Evolutionary conservation across 2,797 vertebrate species (phyloP), one percentile per base, ranked within the genome.

Genomic region (Cirrhinus molitorella): DNA sequence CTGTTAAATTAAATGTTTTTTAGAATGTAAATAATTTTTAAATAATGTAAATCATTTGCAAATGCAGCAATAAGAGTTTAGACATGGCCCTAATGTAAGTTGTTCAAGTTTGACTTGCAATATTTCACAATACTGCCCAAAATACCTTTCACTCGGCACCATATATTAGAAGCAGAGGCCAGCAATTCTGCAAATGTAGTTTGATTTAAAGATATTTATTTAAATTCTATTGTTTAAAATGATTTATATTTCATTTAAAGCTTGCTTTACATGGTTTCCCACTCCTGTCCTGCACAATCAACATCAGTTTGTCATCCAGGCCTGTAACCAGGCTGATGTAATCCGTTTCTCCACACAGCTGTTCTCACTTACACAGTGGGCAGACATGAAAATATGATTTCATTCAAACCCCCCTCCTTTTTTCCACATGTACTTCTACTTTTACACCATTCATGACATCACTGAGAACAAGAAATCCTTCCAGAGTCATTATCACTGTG

Each of bases 271-370:
- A 51, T 63, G 1, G 3, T 81, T 72, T 72, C 28, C 16, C 21
- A 63, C 12, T 73, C n/a, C 40, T 49, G 25, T 72, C 55, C 67
- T 47, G 9, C 40, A 23, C 40, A 59, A 45, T 57, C 1, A 12
- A 31, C 19, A 8, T 63, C 40, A 63, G 21, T 71, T 59, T 71
- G 19, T 59, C 37, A 57, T 17, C 17, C 17, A 34, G 59, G 21
- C n/a, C 63, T 34, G n/a, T 40, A 37, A 31, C 59, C 51, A 80
- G n/a, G n/a, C 85, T 87, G 86, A 89, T 86, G 87, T 88, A 73
- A 87, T 90, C 63, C 83, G 17, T 83, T 85, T 81, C 68, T 71
- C 40, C n/a, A 72, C 61, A 63, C 81, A 84, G 76, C 71, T 85
- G 84, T 65, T 72, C 51, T 90, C 59, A 65, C 53, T 87, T 68